phyloP scores from a whole-genome alignment of 2,888 invertebrate genomes.

The Eueremaeus valkanovi region DNA sequence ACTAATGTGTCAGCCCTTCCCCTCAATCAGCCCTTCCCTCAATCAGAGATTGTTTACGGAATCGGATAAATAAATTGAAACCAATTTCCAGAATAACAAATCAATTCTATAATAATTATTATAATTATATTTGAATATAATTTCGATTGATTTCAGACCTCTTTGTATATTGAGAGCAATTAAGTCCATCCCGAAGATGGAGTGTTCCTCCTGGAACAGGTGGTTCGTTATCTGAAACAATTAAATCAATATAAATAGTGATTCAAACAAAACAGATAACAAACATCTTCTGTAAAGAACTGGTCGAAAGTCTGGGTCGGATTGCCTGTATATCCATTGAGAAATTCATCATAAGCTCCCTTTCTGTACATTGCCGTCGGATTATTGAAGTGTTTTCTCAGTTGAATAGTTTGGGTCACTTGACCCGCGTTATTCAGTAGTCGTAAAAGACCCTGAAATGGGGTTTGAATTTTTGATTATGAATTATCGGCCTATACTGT shows the following conservation, averaged over 20 bases:
- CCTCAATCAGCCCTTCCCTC: too few relatives aligned
- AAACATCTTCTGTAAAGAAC: slow-evolving; percentile 52
- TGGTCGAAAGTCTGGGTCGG: slow-evolving; percentile 54
- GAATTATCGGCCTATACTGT: too few relatives aligned
- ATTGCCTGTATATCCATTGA: slow-evolving; percentile 54
- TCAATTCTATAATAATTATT: too few relatives aligned
- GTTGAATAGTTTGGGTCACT: slow-evolving; percentile 31
- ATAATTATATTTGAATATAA: too few relatives aligned
- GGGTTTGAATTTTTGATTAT: too few relatives aligned
- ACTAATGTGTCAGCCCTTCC: too few relatives aligned
- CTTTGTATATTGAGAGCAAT: slow-evolving; percentile 72
- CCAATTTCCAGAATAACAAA: too few relatives aligned
- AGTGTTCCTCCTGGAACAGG: slow-evolving; percentile 73
- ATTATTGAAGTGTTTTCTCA: slow-evolving; percentile 50
- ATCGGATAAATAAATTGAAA: too few relatives aligned
- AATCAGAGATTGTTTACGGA: too few relatives aligned
- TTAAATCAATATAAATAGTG: slow-evolving; percentile 26
- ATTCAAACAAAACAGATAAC: slow-evolving; percentile 18
- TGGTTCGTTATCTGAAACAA: slow-evolving; percentile 67
- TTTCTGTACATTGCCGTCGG: slow-evolving; percentile 55
- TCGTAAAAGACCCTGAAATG: slow-evolving; percentile 4
- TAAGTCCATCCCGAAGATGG: slow-evolving; percentile 71
- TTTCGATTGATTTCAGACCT: slow-evolving; percentile 56
- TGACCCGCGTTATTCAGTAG: slow-evolving; percentile 40
- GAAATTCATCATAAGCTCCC: slow-evolving; percentile 53